Evolutionary conservation across 2,797 vertebrate species (phyloP).

Genomic region (Xiphophorus birchmanni): DNA sequence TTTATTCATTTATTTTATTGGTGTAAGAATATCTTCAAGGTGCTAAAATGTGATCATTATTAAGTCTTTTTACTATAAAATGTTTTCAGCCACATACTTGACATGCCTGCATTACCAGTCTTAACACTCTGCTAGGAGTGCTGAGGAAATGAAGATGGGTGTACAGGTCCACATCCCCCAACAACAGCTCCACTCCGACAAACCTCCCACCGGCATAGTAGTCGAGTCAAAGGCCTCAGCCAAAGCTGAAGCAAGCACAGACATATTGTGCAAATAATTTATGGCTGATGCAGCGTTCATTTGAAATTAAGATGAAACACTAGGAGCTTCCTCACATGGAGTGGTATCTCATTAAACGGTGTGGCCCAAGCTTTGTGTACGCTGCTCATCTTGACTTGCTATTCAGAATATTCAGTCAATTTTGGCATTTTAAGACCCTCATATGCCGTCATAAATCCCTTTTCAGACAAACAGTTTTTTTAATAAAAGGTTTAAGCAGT

Average conservation of each 20-base stretch:
- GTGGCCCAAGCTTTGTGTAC: constrained; percentile 28
- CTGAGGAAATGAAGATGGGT: constrained; percentile 74
- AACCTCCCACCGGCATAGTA: constrained; percentile 56
- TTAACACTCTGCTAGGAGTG: constrained; percentile 74
- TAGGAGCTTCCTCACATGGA: constrained; percentile 38
- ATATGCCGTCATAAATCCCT: constrained; percentile 22
- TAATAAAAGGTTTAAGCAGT: constrained; percentile 34
- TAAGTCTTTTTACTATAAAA: not conserved
- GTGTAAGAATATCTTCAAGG: not conserved
- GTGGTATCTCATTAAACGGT: constrained; percentile 56
- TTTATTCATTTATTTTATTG: not conserved
- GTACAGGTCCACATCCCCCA: constrained; percentile 36
- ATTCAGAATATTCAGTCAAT: constrained; percentile 19
- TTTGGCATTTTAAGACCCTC: not conserved
- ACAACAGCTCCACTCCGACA: constrained; percentile 14
- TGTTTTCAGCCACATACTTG: constrained; percentile 40
- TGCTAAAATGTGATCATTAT: not conserved
- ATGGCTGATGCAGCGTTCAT: constrained; percentile 71
- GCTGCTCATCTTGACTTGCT: constrained; percentile 32
- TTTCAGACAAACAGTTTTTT: constrained; percentile 23
- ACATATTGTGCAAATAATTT: constrained; percentile 76
- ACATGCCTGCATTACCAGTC: constrained; percentile 75
- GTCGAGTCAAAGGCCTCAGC: constrained; percentile 72
- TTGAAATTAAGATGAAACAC: constrained; percentile 70
- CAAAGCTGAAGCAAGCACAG: constrained; percentile 61